phyloP scores from a whole-genome alignment of 37 sponge, comb jelly and placozoan species.

The Oopsacas minuta region DNA sequence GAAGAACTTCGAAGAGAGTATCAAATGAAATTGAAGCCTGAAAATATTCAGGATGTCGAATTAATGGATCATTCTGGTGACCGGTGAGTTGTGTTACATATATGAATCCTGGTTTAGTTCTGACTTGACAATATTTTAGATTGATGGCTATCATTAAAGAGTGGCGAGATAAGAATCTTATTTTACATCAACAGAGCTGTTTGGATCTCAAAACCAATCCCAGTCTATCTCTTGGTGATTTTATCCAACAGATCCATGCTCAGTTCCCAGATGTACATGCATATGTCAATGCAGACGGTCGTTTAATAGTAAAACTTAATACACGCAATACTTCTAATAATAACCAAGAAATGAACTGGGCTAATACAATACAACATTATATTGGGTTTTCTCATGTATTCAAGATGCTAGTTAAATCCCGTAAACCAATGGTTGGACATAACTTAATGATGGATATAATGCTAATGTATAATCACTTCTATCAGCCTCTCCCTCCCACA shows the following conservation, averaged over 20 bases:
- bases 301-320: not conserved
- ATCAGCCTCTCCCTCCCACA: slow-evolving; percentile 40
- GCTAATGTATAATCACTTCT: slow-evolving; percentile 56
- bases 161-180: not conserved
- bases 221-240: not conserved
- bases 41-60: not conserved
- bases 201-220: not conserved
- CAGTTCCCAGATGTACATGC: not conserved
- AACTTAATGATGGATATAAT: slow-evolving; percentile 64
- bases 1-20: not conserved
- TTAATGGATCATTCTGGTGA: not conserved
- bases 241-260: not conserved
- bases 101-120: not conserved
- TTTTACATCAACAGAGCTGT: not conserved
- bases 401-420: slow-evolving; percentile 23
- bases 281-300: not conserved
- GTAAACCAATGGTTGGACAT: slow-evolving; percentile 74
- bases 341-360: not conserved
- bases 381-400: slow-evolving; percentile 48
- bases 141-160: not conserved
- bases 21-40: not conserved
- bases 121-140: not conserved
- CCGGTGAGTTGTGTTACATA: not conserved
- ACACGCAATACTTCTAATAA: not conserved
- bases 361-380: not conserved